A percentile compares a stretch with the other conserved stretches of the same genome.
These are phyloP conservation scores for Latrodectus geometricus DNA, from an alignment of 1,140 invertebrate genomes.

Conservation along the genomic window DNA sequence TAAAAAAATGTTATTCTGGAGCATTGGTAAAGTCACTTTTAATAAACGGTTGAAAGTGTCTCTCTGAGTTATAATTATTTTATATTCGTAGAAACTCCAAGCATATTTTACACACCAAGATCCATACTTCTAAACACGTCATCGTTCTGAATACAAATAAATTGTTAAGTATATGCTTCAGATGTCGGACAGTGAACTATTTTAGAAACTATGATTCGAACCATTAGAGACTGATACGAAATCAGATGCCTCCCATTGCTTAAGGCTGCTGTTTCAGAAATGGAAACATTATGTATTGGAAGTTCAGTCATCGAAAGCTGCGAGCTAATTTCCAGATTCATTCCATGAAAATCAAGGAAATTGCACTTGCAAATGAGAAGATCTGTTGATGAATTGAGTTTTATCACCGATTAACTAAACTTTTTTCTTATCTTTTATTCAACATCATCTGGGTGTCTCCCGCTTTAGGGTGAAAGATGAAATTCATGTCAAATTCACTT, in stretches of 20 bases:
- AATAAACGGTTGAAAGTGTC: too few species aligned
- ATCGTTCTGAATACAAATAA: neutral
- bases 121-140: neutral
- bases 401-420: slow-evolving; percentile 10
- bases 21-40: too few species aligned
- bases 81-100: too few species aligned
- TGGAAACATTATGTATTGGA: neutral
- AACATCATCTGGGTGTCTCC: slow-evolving; percentile 22
- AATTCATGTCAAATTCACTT: slow-evolving; percentile 1
- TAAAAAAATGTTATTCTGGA: too few species aligned
- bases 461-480: slow-evolving; percentile 31
- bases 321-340: too few species aligned
- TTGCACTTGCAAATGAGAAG: slow-evolving; percentile 50
- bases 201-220: neutral
- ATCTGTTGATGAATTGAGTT: slow-evolving; percentile 18
- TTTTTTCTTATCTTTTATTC: neutral
- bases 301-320: neutral
- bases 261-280: slow-evolving; percentile 8
- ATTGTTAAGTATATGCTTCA: slow-evolving; percentile 14
- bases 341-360: neutral
- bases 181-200: slow-evolving; percentile 23
- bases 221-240: neutral
- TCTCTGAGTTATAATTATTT: too few species aligned
- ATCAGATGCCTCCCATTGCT: slow-evolving; percentile 28
- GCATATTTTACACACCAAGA: too few species aligned